These are phyloP conservation scores for Riptortus pedestris DNA, from an alignment of 1,140 invertebrate genomes.

Conservation along the genomic window DNA sequence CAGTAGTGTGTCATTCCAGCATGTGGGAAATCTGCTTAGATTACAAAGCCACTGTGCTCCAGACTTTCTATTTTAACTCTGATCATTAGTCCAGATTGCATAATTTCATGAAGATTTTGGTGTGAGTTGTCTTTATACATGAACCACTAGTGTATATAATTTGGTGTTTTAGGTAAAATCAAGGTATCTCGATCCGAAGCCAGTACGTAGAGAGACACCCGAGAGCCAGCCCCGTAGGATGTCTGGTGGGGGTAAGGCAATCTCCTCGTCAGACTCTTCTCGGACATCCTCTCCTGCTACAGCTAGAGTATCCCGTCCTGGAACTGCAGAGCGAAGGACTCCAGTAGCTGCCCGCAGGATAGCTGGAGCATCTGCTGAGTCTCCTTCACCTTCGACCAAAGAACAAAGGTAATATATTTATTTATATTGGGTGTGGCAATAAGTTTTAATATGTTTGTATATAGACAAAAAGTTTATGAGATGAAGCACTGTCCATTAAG, in stretches of 20 bases:
- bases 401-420: neutral
- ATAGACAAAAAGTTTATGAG: neutral
- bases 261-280: constrained; percentile 50
- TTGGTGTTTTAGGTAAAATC: constrained; percentile 47
- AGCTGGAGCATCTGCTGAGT: constrained; percentile 12
- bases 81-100: too few relatives aligned
- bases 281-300: constrained; percentile 55
- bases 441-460: neutral
- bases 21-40: too few relatives aligned
- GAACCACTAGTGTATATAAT: too few relatives aligned
- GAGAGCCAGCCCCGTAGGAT: constrained; percentile 11
- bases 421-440: too few relatives aligned
- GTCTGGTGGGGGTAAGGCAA: constrained; percentile 33
- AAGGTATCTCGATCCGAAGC: constrained; percentile 44
- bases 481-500: constrained; percentile 11
- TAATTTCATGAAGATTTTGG: too few relatives aligned
- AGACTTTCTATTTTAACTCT: too few relatives aligned
- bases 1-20: too few relatives aligned
- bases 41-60: too few relatives aligned
- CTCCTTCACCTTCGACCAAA: neutral
- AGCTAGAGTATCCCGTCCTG: constrained; percentile 37
- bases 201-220: constrained; percentile 19
- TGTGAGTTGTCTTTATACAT: too few relatives aligned
- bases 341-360: constrained; percentile 28
- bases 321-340: constrained; percentile 26